Percentiles rank a stretch among this genome's conserved stretches.
Conservation (phyloP, 2,888 invertebrate species). For the Capitulum mitella region DNA sequence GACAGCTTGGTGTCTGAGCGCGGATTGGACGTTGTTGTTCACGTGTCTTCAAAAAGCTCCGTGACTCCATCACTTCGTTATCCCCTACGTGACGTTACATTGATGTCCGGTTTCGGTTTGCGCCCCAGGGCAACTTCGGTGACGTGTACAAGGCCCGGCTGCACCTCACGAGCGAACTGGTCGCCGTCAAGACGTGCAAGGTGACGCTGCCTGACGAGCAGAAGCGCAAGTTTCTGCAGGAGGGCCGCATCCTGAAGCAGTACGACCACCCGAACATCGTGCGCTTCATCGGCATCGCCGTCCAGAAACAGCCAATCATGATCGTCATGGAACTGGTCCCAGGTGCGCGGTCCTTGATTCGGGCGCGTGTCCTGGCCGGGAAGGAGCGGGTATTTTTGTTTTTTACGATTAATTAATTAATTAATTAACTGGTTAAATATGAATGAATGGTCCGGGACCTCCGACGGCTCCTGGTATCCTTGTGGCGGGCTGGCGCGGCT, state of each 20-base stretch:
- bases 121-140: constrained; percentile 89
- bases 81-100: too few relatives aligned
- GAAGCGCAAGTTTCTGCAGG: constrained; percentile 88
- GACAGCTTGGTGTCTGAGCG: too few relatives aligned
- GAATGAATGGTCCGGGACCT: too few relatives aligned
- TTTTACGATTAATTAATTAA: too few relatives aligned
- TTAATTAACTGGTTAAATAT: too few relatives aligned
- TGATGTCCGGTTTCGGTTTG: too few relatives aligned
- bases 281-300: constrained; percentile 91
- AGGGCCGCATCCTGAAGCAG: constrained; percentile 89
- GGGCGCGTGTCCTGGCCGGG: not conserved
- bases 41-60: too few relatives aligned
- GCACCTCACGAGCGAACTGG: constrained; percentile 66
- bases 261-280: constrained; percentile 97
- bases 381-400: not conserved
- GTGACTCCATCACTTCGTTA: too few relatives aligned
- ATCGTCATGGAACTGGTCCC: constrained; percentile 97
- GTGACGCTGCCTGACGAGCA: constrained; percentile 87
- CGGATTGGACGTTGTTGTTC: too few relatives aligned
- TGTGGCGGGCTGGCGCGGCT: too few relatives aligned
- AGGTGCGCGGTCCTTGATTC: constrained; percentile 48
- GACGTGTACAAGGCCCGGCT: constrained; percentile 90
- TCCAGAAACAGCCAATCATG: constrained; percentile 97
- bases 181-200: constrained; percentile 92
- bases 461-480: too few relatives aligned